phyloP scores from a whole-genome alignment of 2,888 invertebrate species.

The Cephus sareptanus region DNA sequence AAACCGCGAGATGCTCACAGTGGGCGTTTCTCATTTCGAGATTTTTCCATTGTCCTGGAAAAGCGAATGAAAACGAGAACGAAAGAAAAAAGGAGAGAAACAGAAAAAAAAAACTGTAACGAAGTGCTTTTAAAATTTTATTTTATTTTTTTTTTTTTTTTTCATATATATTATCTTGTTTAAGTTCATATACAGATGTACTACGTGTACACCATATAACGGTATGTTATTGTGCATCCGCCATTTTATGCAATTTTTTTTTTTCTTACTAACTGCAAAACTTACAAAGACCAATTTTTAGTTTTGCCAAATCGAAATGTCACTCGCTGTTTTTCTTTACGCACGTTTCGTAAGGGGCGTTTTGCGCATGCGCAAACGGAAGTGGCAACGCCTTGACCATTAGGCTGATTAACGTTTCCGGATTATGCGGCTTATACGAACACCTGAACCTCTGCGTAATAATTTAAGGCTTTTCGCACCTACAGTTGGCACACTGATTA shows the following conservation, averaged over 20 bases:
- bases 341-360: too few relatives aligned
- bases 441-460: neutral
- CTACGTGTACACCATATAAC: too few relatives aligned
- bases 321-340: too few relatives aligned
- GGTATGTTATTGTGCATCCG: too few relatives aligned
- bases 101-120: conserved; percentile 5
- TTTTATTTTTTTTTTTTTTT: too few relatives aligned
- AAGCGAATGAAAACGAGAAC: neutral
- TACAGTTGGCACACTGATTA: neutral
- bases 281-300: too few relatives aligned
- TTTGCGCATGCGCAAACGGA: neutral
- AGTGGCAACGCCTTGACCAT: conserved; percentile 45
- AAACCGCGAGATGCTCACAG: neutral
- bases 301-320: too few relatives aligned
- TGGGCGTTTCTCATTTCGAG: neutral
- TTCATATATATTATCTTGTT: too few relatives aligned
- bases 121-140: too few relatives aligned
- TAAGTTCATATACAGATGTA: too few relatives aligned
- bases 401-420: conserved; percentile 48
- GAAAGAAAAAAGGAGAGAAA: neutral
- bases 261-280: too few relatives aligned
- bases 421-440: conserved; percentile 18
- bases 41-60: neutral
- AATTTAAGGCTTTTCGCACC: neutral
- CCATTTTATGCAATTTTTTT: too few relatives aligned